Percentiles rank a stretch among this genome's conserved stretches.
Evolutionary conservation across 2,888 invertebrate species (phyloP).

Genomic region (Chrysolina oricalcia): DNA sequence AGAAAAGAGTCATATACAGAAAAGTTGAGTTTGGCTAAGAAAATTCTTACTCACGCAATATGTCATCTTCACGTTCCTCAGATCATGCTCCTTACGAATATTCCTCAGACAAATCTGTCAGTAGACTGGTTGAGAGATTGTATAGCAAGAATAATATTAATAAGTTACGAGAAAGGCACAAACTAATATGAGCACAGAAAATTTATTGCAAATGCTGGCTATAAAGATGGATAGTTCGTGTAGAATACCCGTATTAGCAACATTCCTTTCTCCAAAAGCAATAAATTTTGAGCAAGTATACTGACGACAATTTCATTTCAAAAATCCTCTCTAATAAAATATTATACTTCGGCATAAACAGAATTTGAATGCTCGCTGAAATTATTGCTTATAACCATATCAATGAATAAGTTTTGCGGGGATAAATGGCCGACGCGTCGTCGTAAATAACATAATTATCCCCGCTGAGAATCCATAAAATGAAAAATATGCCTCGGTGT

Average conservation of each 20-base stretch:
- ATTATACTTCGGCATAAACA: slow-evolving; percentile 36
- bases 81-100: not conserved
- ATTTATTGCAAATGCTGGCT: slow-evolving; percentile 60
- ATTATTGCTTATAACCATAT: slow-evolving; percentile 40
- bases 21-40: too few relatives aligned
- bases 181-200: slow-evolving; percentile 60
- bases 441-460: slow-evolving; percentile 47
- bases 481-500: slow-evolving; percentile 43
- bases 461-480: slow-evolving; percentile 41
- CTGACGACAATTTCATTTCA: slow-evolving; percentile 51
- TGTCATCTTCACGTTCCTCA: not conserved
- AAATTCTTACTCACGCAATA: too few relatives aligned
- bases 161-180: slow-evolving; percentile 48
- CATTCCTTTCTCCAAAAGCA: slow-evolving; percentile 58
- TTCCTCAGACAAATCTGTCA: too few relatives aligned
- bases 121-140: slow-evolving; percentile 6
- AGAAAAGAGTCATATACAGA: too few relatives aligned
- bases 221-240: slow-evolving; percentile 64
- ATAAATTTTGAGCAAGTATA: slow-evolving; percentile 54
- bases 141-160: slow-evolving; percentile 45
- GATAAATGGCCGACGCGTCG: slow-evolving; percentile 33
- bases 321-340: slow-evolving; percentile 46
- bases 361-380: slow-evolving; percentile 39
- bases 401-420: slow-evolving; percentile 38
- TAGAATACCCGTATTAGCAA: slow-evolving; percentile 62